phyloP scores from a whole-genome alignment of 2,113 vertebrate species.

The Acanthisitta chloris region DNA sequence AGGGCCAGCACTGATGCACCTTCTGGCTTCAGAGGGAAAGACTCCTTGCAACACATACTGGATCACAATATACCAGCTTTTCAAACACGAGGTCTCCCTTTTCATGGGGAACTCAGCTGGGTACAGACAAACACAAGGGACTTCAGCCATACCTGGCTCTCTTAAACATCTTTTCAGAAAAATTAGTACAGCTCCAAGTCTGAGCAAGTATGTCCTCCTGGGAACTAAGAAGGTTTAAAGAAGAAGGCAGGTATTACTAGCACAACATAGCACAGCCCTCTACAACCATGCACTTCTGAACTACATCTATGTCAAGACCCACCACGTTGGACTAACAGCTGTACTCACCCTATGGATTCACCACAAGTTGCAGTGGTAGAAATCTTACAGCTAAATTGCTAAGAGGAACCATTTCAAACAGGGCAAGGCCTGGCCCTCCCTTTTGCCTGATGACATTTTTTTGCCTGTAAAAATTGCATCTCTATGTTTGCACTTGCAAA shows the following conservation, averaged over 20 bases:
- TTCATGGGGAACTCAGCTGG: neutral
- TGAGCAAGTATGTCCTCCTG: neutral
- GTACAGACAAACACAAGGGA: neutral
- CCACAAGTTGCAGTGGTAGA: neutral
- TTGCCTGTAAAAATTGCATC: neutral
- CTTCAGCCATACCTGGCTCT: neutral
- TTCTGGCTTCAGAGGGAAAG: neutral
- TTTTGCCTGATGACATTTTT: neutral
- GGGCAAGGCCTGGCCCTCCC: neutral
- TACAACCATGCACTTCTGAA: neutral
- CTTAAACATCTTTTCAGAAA: neutral
- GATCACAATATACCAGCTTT: neutral
- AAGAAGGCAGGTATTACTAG: neutral
- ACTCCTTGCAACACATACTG: neutral
- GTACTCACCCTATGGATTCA: neutral
- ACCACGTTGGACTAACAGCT: neutral
- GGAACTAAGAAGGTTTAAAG: neutral
- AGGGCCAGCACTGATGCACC: neutral
- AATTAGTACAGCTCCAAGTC: neutral
- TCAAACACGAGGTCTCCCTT: accelerated
- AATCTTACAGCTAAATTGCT: neutral
- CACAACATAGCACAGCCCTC: accelerated
- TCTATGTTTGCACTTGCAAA: neutral
- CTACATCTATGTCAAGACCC: accelerated
- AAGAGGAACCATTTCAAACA: neutral